These are phyloP conservation scores for Clupea harengus DNA, from an alignment of 2,113 vertebrate genomes.

Conservation along the genomic window DNA sequence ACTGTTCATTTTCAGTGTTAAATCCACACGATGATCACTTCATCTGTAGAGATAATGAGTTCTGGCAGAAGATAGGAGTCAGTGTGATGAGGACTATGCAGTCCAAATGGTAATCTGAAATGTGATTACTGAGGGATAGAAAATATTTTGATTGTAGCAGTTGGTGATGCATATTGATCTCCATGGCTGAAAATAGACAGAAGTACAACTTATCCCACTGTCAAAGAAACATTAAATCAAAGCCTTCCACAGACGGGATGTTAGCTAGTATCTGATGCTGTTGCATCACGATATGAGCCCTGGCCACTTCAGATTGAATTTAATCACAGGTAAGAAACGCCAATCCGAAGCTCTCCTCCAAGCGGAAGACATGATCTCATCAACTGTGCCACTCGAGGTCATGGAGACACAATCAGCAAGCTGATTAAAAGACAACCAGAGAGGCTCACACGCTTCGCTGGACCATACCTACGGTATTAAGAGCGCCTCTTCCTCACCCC, in stretches of 20 bases:
- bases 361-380: slow-evolving; percentile 33
- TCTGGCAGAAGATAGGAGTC: neutral
- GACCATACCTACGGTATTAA: slow-evolving; percentile 49
- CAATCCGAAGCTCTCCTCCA: neutral
- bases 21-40: neutral
- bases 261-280: neutral
- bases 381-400: slow-evolving; percentile 50
- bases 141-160: neutral
- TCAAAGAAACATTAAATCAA: neutral
- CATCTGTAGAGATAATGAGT: neutral
- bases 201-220: neutral
- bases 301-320: slow-evolving; percentile 7
- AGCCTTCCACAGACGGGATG: neutral
- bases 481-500: slow-evolving; percentile 30
- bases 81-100: neutral
- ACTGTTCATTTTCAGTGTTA: neutral
- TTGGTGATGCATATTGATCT: neutral
- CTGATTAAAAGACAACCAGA: slow-evolving; percentile 52
- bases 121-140: neutral
- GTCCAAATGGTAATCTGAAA: neutral
- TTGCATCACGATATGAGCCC: neutral
- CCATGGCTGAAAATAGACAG: neutral
- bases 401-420: slow-evolving; percentile 55
- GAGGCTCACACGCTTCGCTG: slow-evolving; percentile 41
- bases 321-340: neutral